Evolutionary conservation across 2,113 vertebrate genomes (phyloP).

Genomic region (Pterocles orientalis): DNA sequence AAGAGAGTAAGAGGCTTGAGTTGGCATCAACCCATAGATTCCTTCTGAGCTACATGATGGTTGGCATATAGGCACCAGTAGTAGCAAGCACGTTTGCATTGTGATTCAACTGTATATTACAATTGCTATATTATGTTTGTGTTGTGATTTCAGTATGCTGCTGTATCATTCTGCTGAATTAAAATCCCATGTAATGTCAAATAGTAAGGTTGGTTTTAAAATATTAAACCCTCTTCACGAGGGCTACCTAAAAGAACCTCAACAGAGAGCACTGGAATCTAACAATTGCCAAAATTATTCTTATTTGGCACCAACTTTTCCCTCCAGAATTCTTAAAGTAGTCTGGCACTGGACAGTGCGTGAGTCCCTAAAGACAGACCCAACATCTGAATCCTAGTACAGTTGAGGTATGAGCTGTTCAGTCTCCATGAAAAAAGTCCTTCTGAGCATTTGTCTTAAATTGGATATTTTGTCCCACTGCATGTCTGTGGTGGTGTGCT

Average conservation of each 20-base stretch:
- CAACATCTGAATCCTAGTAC: neutral
- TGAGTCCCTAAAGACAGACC: neutral
- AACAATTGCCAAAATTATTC: neutral
- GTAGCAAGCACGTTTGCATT: neutral
- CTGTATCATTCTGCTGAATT: neutral
- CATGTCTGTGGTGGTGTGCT: neutral
- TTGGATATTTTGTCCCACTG: neutral
- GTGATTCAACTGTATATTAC: neutral
- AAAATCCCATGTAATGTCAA: neutral
- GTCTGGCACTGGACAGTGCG: neutral
- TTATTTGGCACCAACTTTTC: neutral
- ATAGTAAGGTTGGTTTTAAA: neutral
- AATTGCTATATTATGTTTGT: neutral
- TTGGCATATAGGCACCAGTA: neutral
- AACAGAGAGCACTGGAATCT: neutral
- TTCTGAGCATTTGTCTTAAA: neutral
- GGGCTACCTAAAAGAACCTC: neutral
- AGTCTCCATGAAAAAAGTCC: neutral
- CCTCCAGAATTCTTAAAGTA: neutral
- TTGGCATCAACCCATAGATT: fast-evolving
- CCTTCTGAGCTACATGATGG: neutral
- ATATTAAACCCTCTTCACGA: neutral
- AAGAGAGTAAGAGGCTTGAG: neutral
- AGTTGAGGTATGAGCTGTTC: neutral
- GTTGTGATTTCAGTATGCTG: neutral